Evolutionary conservation across 2,888 invertebrate species (phyloP).

Genomic region (Spatulosminthurus flaviceps): DNA sequence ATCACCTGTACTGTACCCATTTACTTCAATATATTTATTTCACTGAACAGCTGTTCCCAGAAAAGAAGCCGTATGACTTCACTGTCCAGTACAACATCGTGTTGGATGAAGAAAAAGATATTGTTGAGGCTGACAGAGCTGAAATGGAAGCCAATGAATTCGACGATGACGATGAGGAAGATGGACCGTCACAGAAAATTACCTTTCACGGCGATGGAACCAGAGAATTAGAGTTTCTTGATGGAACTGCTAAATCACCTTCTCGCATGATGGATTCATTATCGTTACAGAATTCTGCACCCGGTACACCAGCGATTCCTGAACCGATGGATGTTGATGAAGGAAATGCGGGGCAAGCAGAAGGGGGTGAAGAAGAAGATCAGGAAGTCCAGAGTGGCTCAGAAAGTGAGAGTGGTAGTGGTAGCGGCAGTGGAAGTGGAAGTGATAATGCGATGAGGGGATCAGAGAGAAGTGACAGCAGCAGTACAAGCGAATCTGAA

Average conservation of each 20-base stretch:
- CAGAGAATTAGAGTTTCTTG: too few species aligned
- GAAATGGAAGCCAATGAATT: conserved; percentile 19
- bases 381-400: background rate
- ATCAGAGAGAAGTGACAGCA: too few species aligned
- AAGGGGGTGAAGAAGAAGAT: background rate
- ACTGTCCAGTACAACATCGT: conserved; percentile 50
- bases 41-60: conserved; percentile 53
- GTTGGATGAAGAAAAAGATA: conserved; percentile 38
- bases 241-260: too few species aligned
- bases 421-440: background rate
- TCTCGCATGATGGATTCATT: too few species aligned
- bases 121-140: conserved; percentile 42
- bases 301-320: background rate
- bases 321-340: background rate
- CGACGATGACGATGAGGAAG: background rate
- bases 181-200: background rate
- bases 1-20: background rate
- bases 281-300: too few species aligned
- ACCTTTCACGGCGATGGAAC: too few species aligned
- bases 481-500: background rate
- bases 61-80: conserved; percentile 50
- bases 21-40: too few species aligned
- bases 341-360: background rate
- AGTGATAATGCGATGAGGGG: background rate
- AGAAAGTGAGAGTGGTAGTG: background rate